Evolutionary conservation across 2,797 vertebrate species (phyloP), one percentile per base, ranked within the genome.

Genomic region (Diplodus sargus): DNA sequence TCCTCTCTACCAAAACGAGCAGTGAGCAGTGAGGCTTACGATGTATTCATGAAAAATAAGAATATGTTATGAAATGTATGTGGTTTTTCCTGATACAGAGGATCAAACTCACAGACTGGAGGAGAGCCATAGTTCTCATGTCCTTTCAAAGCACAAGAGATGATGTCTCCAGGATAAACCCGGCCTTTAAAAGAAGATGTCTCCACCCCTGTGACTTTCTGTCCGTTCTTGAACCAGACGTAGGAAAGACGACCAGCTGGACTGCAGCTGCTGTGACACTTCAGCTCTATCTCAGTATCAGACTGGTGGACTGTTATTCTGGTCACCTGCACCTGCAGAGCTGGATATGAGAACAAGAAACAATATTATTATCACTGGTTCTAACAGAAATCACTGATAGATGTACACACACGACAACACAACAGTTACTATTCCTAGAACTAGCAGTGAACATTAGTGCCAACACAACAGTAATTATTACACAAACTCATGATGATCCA

Each of bases 221-320:
- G 0, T 56, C 52, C 23, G 11, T 69, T 69, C 6, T 30, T 57
- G 42, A n/a, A 47, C 66, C 66, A 69, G 66, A 69, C 5, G 65
- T 54, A 68, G 39, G 66, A 57, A 10, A 16, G 11, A 28, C 7
- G 17, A 47, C 2, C 66, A 47, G 42, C 6, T 57, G 17, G 66
- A 28, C 17, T 10, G 49, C 64, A 69, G 51, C 51, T 53, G 64
- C 64, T 67, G n/a, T 23, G 20, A 54, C 64, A 67, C 14, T 3
- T 23, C 64, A 66, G 30, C 64, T 67, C n/a, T 23, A n/a, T n/a
- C 15, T 42, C 6, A 2, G 64, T 53, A 12, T 17, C 11, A 67
- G 0, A 13, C 15, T 14, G 17, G 1, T 20, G 0, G 18, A 48
- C 61, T 64, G 3, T 13, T 22, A 3, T 12, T 52, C 14, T 53